A percentile compares a stretch with the other conserved stretches of the same genome.
These are phyloP conservation scores for Onychomys arenicola DNA, from an alignment of 2,797 vertebrate species.

Conservation along the genomic window DNA sequence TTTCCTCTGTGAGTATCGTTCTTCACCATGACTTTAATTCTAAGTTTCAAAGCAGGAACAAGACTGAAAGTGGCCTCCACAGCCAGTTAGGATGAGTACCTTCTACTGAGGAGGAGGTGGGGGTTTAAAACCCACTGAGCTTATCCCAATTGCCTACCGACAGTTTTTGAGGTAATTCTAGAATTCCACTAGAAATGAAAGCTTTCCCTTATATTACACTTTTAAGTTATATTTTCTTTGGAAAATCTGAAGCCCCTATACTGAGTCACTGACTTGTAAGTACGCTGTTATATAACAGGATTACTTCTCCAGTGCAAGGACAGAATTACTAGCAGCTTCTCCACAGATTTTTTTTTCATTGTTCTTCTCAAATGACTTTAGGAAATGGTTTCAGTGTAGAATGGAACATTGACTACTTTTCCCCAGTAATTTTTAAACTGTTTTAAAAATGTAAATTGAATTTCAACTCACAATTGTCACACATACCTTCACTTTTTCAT, in stretches of 20 bases:
- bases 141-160: neutral
- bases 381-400: neutral
- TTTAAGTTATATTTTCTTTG: constrained; percentile 61
- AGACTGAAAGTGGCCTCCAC: too few species aligned
- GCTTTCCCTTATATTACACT: neutral
- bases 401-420: neutral
- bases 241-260: constrained; percentile 3
- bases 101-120: neutral
- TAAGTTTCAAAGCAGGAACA: neutral
- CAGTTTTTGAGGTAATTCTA: constrained; percentile 20
- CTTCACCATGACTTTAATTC: neutral
- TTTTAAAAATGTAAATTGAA: neutral
- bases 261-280: constrained; percentile 59
- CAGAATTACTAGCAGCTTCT: neutral
- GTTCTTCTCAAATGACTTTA: constrained; percentile 33
- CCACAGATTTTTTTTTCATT: constrained; percentile 5
- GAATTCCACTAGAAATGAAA: neutral
- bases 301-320: neutral
- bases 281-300: neutral
- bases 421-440: too few species aligned
- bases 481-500: constrained; percentile 92
- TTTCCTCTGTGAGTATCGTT: neutral
- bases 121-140: neutral
- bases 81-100: neutral
- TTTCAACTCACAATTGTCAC: neutral